A percentile compares a stretch with the other conserved stretches of the same genome.
Conservation (phyloP, 2,113 vertebrate genomes). For the Hippolais icterina region DNA sequence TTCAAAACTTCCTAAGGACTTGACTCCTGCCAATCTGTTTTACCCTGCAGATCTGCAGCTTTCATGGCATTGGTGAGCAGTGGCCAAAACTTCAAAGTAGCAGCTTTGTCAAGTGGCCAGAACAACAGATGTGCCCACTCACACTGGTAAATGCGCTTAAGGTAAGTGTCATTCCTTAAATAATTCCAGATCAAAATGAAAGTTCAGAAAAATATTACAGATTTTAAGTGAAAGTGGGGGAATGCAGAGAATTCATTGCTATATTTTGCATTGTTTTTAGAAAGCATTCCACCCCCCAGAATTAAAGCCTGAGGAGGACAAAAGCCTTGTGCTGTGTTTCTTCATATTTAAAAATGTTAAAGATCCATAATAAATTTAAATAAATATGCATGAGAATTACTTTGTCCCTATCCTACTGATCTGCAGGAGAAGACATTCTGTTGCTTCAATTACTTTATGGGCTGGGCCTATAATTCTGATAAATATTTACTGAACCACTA, state of each 20-base stretch:
- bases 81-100: not conserved
- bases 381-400: not conserved
- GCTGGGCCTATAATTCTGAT: not conserved
- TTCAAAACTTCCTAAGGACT: not conserved
- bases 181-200: not conserved
- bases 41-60: not conserved
- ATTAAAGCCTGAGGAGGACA: not conserved
- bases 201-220: not conserved
- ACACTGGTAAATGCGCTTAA: not conserved
- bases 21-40: not conserved
- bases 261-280: not conserved
- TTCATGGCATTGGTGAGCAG: not conserved
- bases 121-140: not conserved
- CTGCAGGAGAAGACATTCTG: not conserved
- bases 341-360: not conserved
- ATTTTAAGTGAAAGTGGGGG: not conserved
- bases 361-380: not conserved
- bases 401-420: not conserved
- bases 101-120: not conserved
- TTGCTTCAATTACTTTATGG: not conserved
- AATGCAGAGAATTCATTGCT: not conserved
- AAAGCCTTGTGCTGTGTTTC: not conserved
- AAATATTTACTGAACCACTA: conserved; percentile 54
- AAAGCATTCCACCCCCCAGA: not conserved
- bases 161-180: not conserved